phyloP scores from a whole-genome alignment of 2,797 vertebrate genomes.

The Lacerta viridis region DNA sequence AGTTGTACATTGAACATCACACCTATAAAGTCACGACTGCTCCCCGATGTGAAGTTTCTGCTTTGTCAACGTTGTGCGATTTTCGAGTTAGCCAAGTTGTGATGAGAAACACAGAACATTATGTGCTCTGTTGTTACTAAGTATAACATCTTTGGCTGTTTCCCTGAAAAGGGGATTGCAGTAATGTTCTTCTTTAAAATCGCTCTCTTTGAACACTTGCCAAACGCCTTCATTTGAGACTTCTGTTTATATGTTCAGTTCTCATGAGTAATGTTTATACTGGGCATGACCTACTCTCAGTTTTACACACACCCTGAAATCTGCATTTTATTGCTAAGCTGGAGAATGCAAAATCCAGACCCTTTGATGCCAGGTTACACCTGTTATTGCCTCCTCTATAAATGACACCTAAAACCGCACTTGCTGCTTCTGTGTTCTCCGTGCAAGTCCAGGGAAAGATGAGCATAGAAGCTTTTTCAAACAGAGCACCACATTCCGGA shows the following conservation, averaged over 20 bases:
- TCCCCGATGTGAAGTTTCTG: not conserved
- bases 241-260: constrained; percentile 12
- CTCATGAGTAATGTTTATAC: constrained; percentile 22
- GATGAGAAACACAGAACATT: not conserved
- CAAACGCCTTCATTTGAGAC: constrained; percentile 15
- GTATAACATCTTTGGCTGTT: constrained; percentile 23
- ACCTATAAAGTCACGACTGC: not conserved
- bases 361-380: constrained; percentile 6
- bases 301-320: constrained; percentile 19
- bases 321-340: constrained; percentile 25
- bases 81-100: not conserved
- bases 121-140: constrained; percentile 33
- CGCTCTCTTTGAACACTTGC: constrained; percentile 21
- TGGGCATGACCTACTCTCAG: constrained; percentile 10
- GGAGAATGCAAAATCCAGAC: constrained; percentile 4
- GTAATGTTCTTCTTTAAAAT: constrained; percentile 29
- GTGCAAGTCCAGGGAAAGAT: no score
- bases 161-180: not conserved
- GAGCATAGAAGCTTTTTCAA: no score
- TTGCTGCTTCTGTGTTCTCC: not conserved
- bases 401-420: not conserved
- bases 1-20: not conserved
- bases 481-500: not conserved
- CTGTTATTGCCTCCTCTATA: constrained; percentile 32
- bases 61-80: rapidly evolving